Base-by-base conservation (phyloP, 2,888 invertebrate species). In the Ochropleura plecta region DNA sequence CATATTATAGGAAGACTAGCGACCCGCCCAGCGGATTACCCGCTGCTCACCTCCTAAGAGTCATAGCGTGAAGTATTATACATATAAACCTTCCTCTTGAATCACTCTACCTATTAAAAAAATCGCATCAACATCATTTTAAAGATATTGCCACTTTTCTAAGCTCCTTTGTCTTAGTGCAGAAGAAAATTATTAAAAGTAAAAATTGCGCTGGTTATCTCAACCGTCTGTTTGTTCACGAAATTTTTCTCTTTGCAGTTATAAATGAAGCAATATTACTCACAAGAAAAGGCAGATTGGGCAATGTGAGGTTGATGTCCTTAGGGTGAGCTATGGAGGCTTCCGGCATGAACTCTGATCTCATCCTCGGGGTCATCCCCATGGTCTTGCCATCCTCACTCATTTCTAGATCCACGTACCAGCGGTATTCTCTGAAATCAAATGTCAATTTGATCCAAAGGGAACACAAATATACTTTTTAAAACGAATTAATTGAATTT, bases 281-380 rank as follows among this genome's bases (percentile, higher is more conserved):
- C 96, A 97, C 98, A 93, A 98, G 88, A 84, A 98, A 94, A 0
- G 98, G 98, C 84, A 98, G 95, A 91, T 98, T 98, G 0, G 98
- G 97, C 0, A 98, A 97, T 0, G 96, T 93, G 4, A 98, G 93
- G 40, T 94, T 92, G 82, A 98, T 97, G 0, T 95, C 90, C 66
- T 96, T 93, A 0, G 97, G 97, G 90, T 97, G 96, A 0, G 97
- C 98, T 1, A 97, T 90, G 0, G 98, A 98, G 88, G 97, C 92
- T 71, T 98, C 97, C 0, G 94, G 97, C 3, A 97, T 90, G 86
- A 97, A 98, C 53, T 95, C 88, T 0, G 97, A 92, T 16, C 92
- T 93, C 44, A 97, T 92, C 51, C 89, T 93, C 0, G 98, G 98
- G 0, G 94, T 94, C 89, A 97, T 98, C 0, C 97, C 97, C 76